phyloP scores from a whole-genome alignment of 2,113 vertebrate genomes.

The Vulpes ferrilata region DNA sequence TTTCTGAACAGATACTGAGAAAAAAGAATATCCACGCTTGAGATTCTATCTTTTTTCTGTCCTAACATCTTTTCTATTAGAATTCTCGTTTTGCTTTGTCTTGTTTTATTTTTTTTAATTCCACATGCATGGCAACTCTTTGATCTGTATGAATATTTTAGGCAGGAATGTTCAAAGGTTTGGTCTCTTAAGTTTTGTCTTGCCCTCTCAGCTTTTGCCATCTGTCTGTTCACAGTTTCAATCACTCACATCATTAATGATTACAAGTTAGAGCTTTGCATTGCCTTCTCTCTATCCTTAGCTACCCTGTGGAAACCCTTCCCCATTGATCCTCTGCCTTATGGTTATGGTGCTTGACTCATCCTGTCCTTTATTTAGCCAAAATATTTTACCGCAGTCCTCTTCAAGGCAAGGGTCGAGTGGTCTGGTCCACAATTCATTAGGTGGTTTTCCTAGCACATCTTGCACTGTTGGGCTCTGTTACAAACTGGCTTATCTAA shows the following conservation, averaged over 20 bases:
- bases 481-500: not conserved
- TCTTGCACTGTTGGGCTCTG: not conserved
- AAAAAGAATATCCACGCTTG: not conserved
- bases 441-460: not conserved
- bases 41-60: not conserved
- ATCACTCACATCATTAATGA: not conserved
- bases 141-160: conserved; percentile 23
- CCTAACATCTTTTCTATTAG: not conserved
- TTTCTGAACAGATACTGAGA: not conserved
- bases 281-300: not conserved
- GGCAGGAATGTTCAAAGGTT: not conserved
- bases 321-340: not conserved
- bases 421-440: not conserved
- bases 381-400: not conserved
- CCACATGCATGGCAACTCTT: not conserved
- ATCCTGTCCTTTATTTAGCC: not conserved
- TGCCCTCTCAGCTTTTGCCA: not conserved
- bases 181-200: not conserved
- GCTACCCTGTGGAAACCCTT: not conserved
- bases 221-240: not conserved
- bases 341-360: not conserved
- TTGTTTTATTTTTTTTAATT: not conserved
- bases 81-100: not conserved
- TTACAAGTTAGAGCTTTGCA: not conserved
- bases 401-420: not conserved